phyloP scores from a whole-genome alignment of 2,113 vertebrate genomes.

The Brevimyrus niger region DNA sequence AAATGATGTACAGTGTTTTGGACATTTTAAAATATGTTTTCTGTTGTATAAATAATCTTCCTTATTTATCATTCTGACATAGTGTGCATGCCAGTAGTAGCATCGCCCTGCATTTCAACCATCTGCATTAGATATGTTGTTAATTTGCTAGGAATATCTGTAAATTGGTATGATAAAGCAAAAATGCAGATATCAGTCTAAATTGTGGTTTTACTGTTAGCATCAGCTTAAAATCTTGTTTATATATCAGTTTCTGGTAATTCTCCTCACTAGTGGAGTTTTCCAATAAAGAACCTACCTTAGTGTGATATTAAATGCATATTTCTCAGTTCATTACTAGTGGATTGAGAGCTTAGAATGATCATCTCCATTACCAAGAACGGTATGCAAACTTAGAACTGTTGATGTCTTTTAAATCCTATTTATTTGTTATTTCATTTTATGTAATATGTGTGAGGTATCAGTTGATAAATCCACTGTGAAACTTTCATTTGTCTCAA shows the following conservation, averaged over 20 bases:
- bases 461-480: neutral
- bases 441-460: neutral
- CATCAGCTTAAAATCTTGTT: neutral
- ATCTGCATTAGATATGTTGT: neutral
- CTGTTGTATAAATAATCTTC: neutral
- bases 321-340: neutral
- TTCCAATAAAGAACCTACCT: neutral
- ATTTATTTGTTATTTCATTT: neutral
- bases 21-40: neutral
- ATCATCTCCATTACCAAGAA: neutral
- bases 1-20: neutral
- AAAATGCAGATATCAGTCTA: neutral
- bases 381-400: neutral
- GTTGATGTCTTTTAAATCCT: neutral
- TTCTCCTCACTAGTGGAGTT: neutral
- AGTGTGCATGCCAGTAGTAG: neutral
- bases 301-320: neutral
- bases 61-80: neutral
- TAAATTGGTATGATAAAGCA: neutral
- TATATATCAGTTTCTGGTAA: neutral
- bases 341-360: neutral
- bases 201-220: neutral
- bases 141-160: neutral
- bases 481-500: neutral
- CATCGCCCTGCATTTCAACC: neutral